Evolutionary conservation across 2,888 invertebrate species (phyloP), one percentile per base, ranked within the genome.

Genomic region (Papilio gigon): DNA sequence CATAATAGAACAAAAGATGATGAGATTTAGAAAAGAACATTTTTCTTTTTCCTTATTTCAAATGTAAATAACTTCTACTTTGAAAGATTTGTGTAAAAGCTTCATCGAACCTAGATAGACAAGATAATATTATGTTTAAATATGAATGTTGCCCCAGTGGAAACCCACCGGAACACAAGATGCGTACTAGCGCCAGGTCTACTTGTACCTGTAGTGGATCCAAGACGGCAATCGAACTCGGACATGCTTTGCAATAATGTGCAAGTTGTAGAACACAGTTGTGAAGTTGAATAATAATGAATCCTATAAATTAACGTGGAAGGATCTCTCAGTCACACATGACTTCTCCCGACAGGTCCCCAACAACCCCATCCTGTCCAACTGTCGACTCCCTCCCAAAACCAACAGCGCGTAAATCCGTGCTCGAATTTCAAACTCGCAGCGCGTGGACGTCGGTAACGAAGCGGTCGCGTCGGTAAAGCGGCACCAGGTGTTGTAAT

Each of bases 331-430:
- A 50, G 68, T 71, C 58, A 71, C 72, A 66, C 73, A 70, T 68
- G 77, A 75, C 71, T 79, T 74, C 73, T 62, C 68, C 63, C 70
- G 62, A 70, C 64, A 63, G 53, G 63, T 71, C 73, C 72, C 44
- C 65, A 74, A 74, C 72, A 71, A 68, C 77, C 77, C 75, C 78
- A 83, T 86, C 86, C 86, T 84, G 84, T 76, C 72, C 65, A 68
- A 58, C 62, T 77, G 76, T 76, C 74, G 70, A 71, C 75, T 68
- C 80, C 86, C 86, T 82, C 77, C 74, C 76, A 79, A 79, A 83
- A 69, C 74, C 84, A 88, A 75, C 80, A 80, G 85, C 78, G 87
- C 88, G 90, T 84, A 87, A 88, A 87, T 91, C 90, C 90, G 83
- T 76, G 77, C 75, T 78, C 82, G 76, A 83, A 80, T 84, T 85